A percentile compares a stretch with the other conserved stretches of the same genome.
phyloP scores from a whole-genome alignment of 1,140 invertebrate genomes.

The Hycleus cichorii region DNA sequence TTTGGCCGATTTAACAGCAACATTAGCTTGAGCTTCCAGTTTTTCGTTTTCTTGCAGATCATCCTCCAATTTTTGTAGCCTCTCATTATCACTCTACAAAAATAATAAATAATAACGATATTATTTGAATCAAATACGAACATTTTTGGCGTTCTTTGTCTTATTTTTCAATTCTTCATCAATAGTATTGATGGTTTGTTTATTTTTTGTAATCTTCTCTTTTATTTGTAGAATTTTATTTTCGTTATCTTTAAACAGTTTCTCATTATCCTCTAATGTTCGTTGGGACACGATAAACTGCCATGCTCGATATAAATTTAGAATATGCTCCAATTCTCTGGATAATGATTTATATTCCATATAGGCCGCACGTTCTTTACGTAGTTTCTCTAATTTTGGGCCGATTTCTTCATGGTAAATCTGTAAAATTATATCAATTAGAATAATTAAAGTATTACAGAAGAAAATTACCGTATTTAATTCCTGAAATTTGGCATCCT shows the following conservation, averaged over 20 bases:
- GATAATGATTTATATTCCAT: slow-evolving; percentile 79
- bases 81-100: slow-evolving; percentile 57
- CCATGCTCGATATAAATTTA: slow-evolving; percentile 69
- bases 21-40: slow-evolving; percentile 57
- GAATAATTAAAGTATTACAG: not conserved
- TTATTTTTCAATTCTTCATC: slow-evolving; percentile 39
- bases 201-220: slow-evolving; percentile 48
- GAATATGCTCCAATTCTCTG: slow-evolving; percentile 80
- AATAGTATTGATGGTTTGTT: slow-evolving; percentile 32
- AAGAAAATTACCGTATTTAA: slow-evolving; percentile 63
- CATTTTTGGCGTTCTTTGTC: slow-evolving; percentile 47
- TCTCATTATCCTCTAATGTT: slow-evolving; percentile 47
- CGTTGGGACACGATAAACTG: slow-evolving; percentile 55
- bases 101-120: not conserved
- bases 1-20: slow-evolving; percentile 59
- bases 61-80: slow-evolving; percentile 58
- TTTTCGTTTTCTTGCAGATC: slow-evolving; percentile 60
- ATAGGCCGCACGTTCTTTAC: slow-evolving; percentile 77
- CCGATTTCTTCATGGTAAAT: slow-evolving; percentile 81
- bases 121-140: slow-evolving; percentile 37
- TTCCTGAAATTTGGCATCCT: slow-evolving; percentile 84
- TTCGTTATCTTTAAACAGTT: slow-evolving; percentile 47
- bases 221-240: slow-evolving; percentile 48
- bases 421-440: slow-evolving; percentile 41
- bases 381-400: slow-evolving; percentile 80